Evolutionary conservation across 2,797 vertebrate species (phyloP).

Genomic region (Setipinna tenuifilis): DNA sequence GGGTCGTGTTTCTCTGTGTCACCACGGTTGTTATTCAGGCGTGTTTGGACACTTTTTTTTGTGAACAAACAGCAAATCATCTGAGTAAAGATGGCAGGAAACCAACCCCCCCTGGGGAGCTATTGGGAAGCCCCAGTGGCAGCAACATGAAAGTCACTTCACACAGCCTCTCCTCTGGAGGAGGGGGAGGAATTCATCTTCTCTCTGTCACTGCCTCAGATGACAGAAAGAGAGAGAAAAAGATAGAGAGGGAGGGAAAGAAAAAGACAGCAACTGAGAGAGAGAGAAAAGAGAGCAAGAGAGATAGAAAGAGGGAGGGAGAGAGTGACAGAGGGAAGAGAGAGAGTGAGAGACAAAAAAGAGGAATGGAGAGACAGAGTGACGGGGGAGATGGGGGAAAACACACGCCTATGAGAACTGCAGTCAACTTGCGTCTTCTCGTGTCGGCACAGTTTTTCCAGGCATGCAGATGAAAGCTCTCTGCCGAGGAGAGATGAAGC

Average conservation of each 20-base stretch:
- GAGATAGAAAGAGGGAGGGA: neutral
- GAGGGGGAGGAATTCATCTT: too few relatives aligned
- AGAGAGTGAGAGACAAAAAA: neutral
- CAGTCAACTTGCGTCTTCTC: neutral
- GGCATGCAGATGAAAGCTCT: neutral
- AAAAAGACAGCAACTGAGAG: neutral
- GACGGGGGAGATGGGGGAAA: neutral
- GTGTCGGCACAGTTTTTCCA: neutral
- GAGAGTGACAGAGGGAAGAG: neutral
- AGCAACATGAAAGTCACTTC: neutral
- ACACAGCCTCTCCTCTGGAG: neutral
- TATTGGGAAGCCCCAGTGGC: neutral
- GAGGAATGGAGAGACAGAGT: neutral
- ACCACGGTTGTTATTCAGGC: neutral
- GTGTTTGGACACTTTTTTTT: neutral
- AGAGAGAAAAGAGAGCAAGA: neutral
- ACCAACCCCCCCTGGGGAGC: neutral
- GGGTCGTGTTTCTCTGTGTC: neutral
- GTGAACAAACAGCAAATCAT: neutral
- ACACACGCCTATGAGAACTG: neutral
- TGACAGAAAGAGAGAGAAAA: neutral
- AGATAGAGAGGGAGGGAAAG: neutral
- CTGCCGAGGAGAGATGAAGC: neutral
- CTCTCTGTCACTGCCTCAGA: neutral
- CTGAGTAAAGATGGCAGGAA: neutral